Percentiles rank a stretch among this genome's conserved stretches.
Evolutionary conservation across 2,797 vertebrate species (phyloP).

Genomic region (Morus bassanus): DNA sequence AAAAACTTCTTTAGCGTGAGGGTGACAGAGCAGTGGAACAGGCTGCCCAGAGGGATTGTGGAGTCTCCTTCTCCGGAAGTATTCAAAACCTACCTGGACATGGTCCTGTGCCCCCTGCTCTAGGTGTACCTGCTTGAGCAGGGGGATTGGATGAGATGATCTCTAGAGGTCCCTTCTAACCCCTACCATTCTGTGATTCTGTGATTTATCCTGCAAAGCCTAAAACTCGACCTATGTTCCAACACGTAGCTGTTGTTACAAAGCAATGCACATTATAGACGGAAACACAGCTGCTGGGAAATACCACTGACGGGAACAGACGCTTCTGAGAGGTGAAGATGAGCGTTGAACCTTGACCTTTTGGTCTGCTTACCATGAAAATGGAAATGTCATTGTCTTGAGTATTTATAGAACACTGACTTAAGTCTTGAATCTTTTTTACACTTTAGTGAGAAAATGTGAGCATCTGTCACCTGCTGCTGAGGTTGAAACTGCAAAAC

Average conservation of each 20-base stretch:
- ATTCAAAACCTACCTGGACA: no score
- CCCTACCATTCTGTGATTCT: no score
- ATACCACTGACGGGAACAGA: not conserved
- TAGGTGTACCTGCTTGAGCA: no score
- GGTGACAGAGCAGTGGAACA: no score
- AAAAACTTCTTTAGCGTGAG: no score
- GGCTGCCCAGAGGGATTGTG: no score
- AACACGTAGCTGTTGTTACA: not conserved
- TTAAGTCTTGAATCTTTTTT: not conserved
- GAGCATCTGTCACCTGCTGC: not conserved
- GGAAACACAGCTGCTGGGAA: not conserved
- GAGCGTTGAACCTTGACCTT: conserved; percentile 27
- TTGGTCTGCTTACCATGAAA: not conserved
- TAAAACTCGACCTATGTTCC: not conserved
- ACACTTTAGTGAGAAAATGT: not conserved
- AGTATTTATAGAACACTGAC: not conserved
- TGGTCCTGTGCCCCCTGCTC: no score
- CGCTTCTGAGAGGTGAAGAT: not conserved
- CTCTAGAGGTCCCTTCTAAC: no score
- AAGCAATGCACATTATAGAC: not conserved
- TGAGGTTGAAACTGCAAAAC: not conserved
- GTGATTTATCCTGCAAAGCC: not conserved
- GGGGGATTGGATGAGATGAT: no score
- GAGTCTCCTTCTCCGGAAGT: no score
- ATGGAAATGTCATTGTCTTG: not conserved